Conservation (phyloP, 2,797 vertebrate genomes). For the Mus spretus region DNA sequence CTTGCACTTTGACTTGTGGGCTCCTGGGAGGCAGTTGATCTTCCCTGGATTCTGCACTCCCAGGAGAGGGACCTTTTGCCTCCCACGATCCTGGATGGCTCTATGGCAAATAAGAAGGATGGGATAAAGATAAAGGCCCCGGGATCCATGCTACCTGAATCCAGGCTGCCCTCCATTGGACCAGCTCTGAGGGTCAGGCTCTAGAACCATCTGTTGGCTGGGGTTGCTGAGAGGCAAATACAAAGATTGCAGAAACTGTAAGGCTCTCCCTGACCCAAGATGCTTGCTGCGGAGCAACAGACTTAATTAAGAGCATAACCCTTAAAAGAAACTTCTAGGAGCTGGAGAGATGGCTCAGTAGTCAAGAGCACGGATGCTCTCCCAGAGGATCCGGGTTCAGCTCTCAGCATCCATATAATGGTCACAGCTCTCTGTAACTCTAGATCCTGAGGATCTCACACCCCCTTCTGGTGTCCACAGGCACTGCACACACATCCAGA, state of each 20-base stretch:
- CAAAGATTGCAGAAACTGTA: constrained; percentile 57
- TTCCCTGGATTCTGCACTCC: background rate
- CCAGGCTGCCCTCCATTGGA: background rate
- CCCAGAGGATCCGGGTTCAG: background rate
- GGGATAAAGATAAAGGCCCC: constrained; percentile 12
- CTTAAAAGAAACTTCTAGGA: background rate
- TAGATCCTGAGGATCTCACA: background rate
- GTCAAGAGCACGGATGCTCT: background rate
- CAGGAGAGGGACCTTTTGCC: constrained; percentile 28
- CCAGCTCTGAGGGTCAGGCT: background rate
- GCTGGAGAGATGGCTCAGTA: background rate
- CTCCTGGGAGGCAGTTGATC: background rate
- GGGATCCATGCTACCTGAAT: background rate
- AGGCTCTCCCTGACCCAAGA: constrained; percentile 55
- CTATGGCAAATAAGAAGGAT: constrained; percentile 43
- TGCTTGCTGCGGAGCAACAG: background rate
- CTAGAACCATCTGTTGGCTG: background rate
- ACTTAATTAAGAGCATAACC: background rate
- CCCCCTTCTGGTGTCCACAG: background rate
- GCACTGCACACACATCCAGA: background rate
- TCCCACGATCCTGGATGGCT: constrained; percentile 9
- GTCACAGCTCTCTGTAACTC: background rate
- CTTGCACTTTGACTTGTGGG: background rate
- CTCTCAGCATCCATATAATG: background rate
- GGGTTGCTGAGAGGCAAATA: constrained; percentile 21